Base-by-base conservation (phyloP, 2,113 vertebrate species). In the Clupea harengus region DNA sequence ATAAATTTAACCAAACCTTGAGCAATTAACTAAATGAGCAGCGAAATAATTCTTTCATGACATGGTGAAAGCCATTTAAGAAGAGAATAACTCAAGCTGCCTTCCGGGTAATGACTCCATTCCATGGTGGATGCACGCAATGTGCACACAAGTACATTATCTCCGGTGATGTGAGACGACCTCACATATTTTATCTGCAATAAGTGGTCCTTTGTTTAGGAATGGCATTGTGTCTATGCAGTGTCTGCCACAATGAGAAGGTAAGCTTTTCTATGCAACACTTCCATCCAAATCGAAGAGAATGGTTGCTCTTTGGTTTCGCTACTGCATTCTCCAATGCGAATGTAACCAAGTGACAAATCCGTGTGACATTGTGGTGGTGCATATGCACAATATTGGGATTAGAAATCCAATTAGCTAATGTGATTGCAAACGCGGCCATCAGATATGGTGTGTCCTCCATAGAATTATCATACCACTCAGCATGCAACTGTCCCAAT, bases 21-120 rank as follows among this genome's bases (percentile, higher is more conserved):
- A 85, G 84, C 88, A 88, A 88, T 91, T 89, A 89, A 49, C 83
- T 89, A 89, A 89, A 89, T 88, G 85, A 89, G 64, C 28, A 82
- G 49, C 22, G 81, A 83, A 50, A 84, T 88, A 88, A 84, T 44
- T 90, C 89, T 89, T 18, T 17, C 44, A 11, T 49, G 50, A 85
- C 46, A 49, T 22, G 60, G 67, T 67, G 78, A 82, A 88, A 54
- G 82, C 83, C 84, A 83, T 87, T 88, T 85, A 57, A 78, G 52
- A 54, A 13, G 46, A 67, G 75, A 46, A 88, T 87, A 85, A 86
- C 81, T 86, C 52, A 64, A 83, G 85, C 44, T 83, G 75, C 72
- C 50, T 80, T 46, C 75, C 13, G 78, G 84, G 45, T 85, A 85
- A 89, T 82, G 57, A 83, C 81, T 47, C 57, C 78, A 83, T 83